Evolutionary conservation across 2,113 vertebrate genomes (phyloP), one percentile per base, ranked within the genome.

Genomic region (Neodon shergylaensis): DNA sequence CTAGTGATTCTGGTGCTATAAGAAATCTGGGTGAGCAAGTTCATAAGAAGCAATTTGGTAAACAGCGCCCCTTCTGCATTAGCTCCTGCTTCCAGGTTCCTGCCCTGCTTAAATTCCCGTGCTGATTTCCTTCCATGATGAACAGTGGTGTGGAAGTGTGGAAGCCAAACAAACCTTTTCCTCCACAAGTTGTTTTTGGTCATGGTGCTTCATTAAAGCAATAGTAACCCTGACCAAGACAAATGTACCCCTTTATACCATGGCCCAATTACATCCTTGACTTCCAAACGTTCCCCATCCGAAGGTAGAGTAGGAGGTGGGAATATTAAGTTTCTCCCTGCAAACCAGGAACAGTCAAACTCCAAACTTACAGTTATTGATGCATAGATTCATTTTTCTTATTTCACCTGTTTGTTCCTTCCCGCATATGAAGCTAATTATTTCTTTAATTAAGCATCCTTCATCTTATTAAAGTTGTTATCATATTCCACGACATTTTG

Each of bases 381-480:
- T 92, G 58, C n/a, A 47, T 22, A 17, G 83, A 63, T 77, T 72
- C 26, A 36, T 36, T 91, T 52, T 90, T 24, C 47, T 0, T 52
- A 42, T 66, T 83, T 61, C 54, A 42, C 90, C 58, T 49, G 66
- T 72, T 88, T 94, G 58, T 85, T 85, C n/a, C 65, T 95, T 93
- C 49, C 73, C 90, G 68, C 11, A 33, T 85, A 88, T 47, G 78
- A 90, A 88, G 68, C 61, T 74, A 82, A 93, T 82, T 78, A 16
- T 61, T 92, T 88, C 49, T 96, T 90, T 94, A 84, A 94, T 95
- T 96, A 96, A 94, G 76, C 0, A 16, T n/a, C 79, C 44, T 78
- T 77, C 33, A 19, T 92, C 72, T 90, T 90, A 73, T 88, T 88
- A 85, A 93, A 88, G 79, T 63, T 94, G 66, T 92, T 90, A 54